These are phyloP conservation scores for Sakesphorus luctuosus DNA, from an alignment of 2,113 vertebrate genomes.

Conservation along the genomic window DNA sequence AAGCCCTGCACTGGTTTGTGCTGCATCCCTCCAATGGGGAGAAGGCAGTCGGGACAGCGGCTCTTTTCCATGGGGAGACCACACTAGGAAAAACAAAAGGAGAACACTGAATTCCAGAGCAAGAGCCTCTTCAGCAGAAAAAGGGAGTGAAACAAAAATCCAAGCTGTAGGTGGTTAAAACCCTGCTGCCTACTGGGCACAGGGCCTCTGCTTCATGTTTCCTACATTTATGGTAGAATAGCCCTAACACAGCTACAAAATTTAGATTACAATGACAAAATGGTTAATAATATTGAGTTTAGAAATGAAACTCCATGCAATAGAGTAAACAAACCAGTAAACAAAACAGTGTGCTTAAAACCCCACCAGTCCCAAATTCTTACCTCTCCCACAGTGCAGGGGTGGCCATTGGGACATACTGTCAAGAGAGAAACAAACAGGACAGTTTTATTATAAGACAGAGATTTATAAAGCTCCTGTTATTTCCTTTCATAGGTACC, in stretches of 20 bases:
- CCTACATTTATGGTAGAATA: background rate
- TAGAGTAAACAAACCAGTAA: background rate
- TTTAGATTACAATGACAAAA: background rate
- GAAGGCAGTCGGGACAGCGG: conserved; percentile 79
- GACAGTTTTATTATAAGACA: background rate
- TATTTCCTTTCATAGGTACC: background rate
- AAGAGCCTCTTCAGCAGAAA: background rate
- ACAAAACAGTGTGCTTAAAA: background rate
- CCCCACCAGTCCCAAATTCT: background rate
- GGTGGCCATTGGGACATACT: conserved; percentile 91
- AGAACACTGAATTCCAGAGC: background rate
- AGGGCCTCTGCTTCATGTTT: background rate
- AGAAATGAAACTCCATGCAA: background rate
- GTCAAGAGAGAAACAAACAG: background rate
- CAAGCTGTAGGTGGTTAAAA: background rate
- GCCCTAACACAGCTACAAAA: too few species aligned
- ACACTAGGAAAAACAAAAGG: conserved; percentile 76
- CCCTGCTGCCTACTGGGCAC: background rate
- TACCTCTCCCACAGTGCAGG: conserved; percentile 90
- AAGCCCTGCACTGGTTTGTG: conserved; percentile 69
- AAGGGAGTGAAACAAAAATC: background rate
- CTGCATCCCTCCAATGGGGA: conserved; percentile 63
- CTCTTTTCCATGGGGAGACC: conserved; percentile 79
- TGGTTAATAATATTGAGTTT: background rate
- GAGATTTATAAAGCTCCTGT: background rate